These are phyloP conservation scores for Formicarius rufipectus DNA, from an alignment of 2,113 vertebrate species.

Conservation along the genomic window DNA sequence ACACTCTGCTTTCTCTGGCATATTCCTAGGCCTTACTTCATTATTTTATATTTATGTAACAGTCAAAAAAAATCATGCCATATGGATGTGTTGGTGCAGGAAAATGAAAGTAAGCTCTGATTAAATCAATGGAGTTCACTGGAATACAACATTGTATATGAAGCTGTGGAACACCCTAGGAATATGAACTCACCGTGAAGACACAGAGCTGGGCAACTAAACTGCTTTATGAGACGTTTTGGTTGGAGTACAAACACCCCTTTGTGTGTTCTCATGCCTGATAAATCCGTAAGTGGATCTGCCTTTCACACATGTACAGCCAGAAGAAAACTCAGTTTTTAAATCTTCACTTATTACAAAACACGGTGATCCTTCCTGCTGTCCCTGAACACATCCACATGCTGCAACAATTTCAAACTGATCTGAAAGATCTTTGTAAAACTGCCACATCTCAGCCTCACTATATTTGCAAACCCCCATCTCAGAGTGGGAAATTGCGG, in stretches of 20 bases:
- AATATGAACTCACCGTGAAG: not conserved
- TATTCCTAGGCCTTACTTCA: not conserved
- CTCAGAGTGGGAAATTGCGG: not conserved
- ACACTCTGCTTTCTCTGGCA: not conserved
- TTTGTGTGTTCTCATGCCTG: not conserved
- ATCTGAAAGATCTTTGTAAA: not conserved
- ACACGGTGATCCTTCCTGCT: not conserved
- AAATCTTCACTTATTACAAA: not conserved
- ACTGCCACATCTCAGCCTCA: not conserved
- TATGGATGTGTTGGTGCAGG: not conserved
- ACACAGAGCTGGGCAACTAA: not conserved
- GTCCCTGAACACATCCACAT: not conserved
- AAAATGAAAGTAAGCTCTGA: not conserved
- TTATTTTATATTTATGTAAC: not conserved
- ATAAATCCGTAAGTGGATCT: not conserved
- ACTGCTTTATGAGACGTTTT: not conserved
- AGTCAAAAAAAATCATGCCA: not conserved
- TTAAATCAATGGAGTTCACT: not conserved
- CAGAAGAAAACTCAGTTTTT: not conserved
- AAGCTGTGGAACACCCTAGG: not conserved
- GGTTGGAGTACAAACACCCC: not conserved
- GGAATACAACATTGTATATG: not conserved
- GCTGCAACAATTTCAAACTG: not conserved
- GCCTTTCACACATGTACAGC: not conserved
- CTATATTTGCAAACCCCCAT: not conserved